These are phyloP conservation scores for Amazona vittata DNA, from an alignment of 2,113 vertebrate genomes.

Conservation along the genomic window DNA sequence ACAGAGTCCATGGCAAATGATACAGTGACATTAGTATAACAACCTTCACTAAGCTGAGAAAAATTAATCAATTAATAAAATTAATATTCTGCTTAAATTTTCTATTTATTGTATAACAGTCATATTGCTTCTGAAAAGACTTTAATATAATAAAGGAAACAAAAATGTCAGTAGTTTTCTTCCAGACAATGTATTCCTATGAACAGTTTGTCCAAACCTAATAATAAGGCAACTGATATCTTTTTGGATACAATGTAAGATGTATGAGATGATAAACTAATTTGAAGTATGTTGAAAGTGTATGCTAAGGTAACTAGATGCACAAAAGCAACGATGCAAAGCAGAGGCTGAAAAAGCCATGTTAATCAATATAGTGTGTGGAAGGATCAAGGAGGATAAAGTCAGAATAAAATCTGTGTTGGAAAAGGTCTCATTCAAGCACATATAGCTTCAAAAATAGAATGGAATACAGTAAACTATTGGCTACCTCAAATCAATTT, in stretches of 20 bases:
- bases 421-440: conserved; percentile 7
- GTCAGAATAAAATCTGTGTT: neutral
- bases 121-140: neutral
- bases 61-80: neutral
- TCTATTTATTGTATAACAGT: neutral
- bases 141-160: neutral
- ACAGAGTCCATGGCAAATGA: neutral
- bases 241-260: neutral
- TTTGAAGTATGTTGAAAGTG: neutral
- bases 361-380: neutral
- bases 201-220: neutral
- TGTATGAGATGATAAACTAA: neutral
- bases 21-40: neutral
- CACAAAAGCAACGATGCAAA: neutral
- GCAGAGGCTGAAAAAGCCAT: neutral
- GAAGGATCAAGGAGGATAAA: conserved; percentile 42
- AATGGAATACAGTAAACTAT: neutral
- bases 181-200: neutral
- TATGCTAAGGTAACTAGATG: neutral
- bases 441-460: neutral
- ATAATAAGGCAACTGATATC: neutral
- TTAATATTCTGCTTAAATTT: neutral
- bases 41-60: neutral
- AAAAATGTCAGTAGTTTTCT: neutral
- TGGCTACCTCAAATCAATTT: conserved; percentile 9